Evolutionary conservation across 2,797 vertebrate species (phyloP), one percentile per base, ranked within the genome.

Genomic region (Mico argentatus): DNA sequence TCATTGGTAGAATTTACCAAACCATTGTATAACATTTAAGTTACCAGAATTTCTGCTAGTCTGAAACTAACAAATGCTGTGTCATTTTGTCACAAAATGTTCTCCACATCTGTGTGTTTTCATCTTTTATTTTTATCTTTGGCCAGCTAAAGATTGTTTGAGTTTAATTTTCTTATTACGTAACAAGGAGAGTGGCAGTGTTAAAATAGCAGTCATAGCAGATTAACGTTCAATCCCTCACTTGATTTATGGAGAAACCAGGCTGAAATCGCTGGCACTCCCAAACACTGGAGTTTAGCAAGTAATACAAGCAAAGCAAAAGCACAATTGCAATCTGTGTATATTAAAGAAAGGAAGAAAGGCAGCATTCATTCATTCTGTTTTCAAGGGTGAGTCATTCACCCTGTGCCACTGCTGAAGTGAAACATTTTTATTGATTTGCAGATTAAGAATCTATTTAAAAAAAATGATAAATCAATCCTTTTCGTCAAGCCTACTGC

Each of bases 351-450:
- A 97, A 86, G 76, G 26, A 80, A 95, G 48, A 96, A 41, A 90
- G 95, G 39, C 46, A 96, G 6, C 79, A 81, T 96, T 93, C 95
- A 72, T 96, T 97, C 70, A 81, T 44, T 97, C 46, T 94, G 36
- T 90, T 97, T 96, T 97, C 92, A 97, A 97, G 97, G 97, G 86
- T 97, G 96, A 93, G 96, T 96, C 95, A 97, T 94, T 98, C 98
- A 94, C 95, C 92, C 95, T 89, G 77, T 98, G 55, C 72, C 76
- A 95, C 59, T 72, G 93, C 86, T 96, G 96, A 96, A 98, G 70
- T 94, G 97, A 98, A 98, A 97, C 90, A 97, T 97, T 98, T 98
- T 85, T 98, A 98, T 98, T 98, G 98, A 98, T 98, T 98, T 97
- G 97, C 82, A 97, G 98, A 98, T 97, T 98, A 98, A 98, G 94